These are phyloP conservation scores for Carcina quercana DNA, from an alignment of 2,888 invertebrate species.

Conservation along the genomic window DNA sequence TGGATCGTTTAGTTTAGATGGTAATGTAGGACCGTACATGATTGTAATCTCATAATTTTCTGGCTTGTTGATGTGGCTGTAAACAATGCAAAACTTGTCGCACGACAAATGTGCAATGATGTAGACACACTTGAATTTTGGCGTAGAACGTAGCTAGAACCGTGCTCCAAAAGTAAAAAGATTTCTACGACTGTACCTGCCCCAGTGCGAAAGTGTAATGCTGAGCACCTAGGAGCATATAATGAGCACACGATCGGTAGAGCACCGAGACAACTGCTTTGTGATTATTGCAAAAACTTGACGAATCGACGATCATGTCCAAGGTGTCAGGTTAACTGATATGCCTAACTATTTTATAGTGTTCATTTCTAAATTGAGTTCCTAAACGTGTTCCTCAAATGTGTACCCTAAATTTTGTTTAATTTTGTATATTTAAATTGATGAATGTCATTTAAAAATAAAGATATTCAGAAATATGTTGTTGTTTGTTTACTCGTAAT, in stretches of 20 bases:
- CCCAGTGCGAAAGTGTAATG: conserved; percentile 8
- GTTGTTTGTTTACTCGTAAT: not conserved
- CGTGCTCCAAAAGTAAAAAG: conserved; percentile 8
- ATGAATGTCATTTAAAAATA: conserved; percentile 1
- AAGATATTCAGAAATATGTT: not conserved
- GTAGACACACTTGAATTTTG: conserved; percentile 13
- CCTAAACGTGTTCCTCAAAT: no score
- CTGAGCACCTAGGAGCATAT: conserved; percentile 6
- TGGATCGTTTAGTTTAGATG: conserved; percentile 8
- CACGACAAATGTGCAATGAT: conserved; percentile 3
- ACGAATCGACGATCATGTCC: not conserved
- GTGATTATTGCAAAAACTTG: not conserved
- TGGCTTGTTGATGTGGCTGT: conserved; percentile 16
- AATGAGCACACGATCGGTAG: not conserved
- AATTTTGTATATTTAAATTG: not conserved
- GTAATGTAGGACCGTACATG: conserved; percentile 12
- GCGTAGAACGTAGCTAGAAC: conserved; percentile 6
- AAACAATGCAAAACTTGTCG: conserved; percentile 14
- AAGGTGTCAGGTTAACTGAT: conserved; percentile 1
- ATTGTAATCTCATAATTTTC: conserved; percentile 13
- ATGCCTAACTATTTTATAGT: not conserved
- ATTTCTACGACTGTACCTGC: conserved; percentile 1
- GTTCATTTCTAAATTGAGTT: not conserved
- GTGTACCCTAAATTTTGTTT: not conserved
- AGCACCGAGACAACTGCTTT: not conserved